Evolutionary conservation across 2,797 vertebrate species (phyloP).

Genomic region (Gymnothorax reevesii): DNA sequence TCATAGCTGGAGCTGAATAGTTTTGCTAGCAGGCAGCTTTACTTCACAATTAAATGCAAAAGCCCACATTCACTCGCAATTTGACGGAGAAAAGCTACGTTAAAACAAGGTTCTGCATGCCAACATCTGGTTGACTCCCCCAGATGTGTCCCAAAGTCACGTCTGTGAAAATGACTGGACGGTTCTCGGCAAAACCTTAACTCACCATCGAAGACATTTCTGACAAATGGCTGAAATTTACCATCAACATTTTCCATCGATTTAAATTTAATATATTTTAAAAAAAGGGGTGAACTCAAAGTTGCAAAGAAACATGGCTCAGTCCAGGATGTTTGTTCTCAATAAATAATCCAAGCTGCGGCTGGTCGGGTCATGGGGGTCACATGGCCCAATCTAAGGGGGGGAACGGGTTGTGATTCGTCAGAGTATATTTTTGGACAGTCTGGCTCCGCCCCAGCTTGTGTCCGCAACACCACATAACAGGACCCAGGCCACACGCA

Average conservation of each 20-base stretch:
- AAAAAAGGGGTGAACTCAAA: neutral
- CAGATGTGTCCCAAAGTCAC: neutral
- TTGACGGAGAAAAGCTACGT: neutral
- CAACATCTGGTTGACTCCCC: neutral
- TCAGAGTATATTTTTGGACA: slow-evolving; percentile 61
- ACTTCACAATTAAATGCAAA: neutral
- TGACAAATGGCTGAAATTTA: neutral
- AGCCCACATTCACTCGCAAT: neutral
- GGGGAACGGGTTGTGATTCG: slow-evolving; percentile 36
- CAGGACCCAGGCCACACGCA: slow-evolving; percentile 29
- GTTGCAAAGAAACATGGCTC: neutral
- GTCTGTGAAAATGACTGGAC: neutral
- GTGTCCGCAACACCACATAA: slow-evolving; percentile 41
- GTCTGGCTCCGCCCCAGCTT: slow-evolving; percentile 35
- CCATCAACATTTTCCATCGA: neutral
- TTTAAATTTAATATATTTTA: neutral
- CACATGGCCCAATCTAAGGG: neutral
- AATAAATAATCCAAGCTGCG: slow-evolving; percentile 10
- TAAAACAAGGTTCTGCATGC: neutral
- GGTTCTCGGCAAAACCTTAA: neutral
- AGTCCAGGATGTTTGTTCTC: neutral
- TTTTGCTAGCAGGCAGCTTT: neutral
- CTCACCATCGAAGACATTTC: neutral
- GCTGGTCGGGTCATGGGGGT: neutral
- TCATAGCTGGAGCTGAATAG: neutral